Evolutionary conservation across 2,888 invertebrate genomes (phyloP).

Genomic region (Pheosia gnoma): DNA sequence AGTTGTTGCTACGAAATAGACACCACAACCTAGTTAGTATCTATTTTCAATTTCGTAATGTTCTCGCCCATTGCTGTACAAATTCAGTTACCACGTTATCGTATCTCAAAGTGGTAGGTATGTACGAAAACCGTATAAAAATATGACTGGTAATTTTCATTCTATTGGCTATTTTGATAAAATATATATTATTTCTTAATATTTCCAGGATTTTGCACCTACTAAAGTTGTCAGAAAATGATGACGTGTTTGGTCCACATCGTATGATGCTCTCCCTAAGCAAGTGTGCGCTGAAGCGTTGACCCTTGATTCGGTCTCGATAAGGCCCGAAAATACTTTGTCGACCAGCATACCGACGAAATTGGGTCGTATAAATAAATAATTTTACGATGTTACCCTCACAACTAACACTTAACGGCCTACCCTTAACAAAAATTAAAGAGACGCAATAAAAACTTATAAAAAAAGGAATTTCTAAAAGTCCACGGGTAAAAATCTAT

Average conservation of each 20-base stretch:
- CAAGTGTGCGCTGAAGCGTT: conserved; percentile 74
- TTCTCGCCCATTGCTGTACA: too few relatives aligned
- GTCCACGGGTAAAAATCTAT: too few relatives aligned
- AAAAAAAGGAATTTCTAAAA: too few relatives aligned
- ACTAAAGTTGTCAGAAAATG: neutral
- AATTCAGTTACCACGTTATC: too few relatives aligned
- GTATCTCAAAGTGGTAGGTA: too few relatives aligned
- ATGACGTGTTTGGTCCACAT: conserved; percentile 3
- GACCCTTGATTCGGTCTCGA: conserved; percentile 79
- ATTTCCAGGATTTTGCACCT: neutral
- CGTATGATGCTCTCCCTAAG: conserved; percentile 56
- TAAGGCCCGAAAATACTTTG: conserved; percentile 79
- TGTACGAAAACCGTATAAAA: too few relatives aligned
- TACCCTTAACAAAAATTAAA: conserved; percentile 64
- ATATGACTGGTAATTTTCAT: too few relatives aligned
- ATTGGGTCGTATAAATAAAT: conserved; percentile 81
- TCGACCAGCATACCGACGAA: conserved; percentile 73
- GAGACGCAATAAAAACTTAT: conserved; percentile 55
- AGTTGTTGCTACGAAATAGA: too few relatives aligned
- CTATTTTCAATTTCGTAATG: too few relatives aligned
- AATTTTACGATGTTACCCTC: conserved; percentile 74
- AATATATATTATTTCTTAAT: too few relatives aligned
- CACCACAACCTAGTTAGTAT: too few relatives aligned
- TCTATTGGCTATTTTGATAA: too few relatives aligned
- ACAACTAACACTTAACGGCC: conserved; percentile 69